Evolutionary conservation across 1,140 invertebrate genomes (phyloP).

Genomic region (Planococcus citri): DNA sequence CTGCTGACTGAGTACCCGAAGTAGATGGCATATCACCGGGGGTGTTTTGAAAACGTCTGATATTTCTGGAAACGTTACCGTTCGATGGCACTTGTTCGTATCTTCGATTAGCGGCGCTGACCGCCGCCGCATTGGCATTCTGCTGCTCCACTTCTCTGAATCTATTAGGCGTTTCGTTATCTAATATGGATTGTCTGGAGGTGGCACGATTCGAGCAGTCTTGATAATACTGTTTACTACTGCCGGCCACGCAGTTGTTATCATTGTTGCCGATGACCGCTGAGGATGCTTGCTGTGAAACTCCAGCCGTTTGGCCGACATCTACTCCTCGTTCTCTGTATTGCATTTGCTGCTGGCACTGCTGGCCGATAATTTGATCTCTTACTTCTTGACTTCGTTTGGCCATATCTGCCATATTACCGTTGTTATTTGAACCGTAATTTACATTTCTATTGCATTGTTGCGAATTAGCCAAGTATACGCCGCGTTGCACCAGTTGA

Average conservation of each 20-base stretch:
- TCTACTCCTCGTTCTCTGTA: conserved; percentile 5
- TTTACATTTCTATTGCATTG: neutral
- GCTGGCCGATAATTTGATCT: neutral
- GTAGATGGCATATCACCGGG: neutral
- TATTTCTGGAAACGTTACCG: neutral
- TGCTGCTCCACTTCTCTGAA: neutral
- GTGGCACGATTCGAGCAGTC: neutral
- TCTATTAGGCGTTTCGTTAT: conserved; percentile 1
- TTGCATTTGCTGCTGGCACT: no score
- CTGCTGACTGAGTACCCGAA: neutral
- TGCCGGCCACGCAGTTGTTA: neutral
- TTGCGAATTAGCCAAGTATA: conserved; percentile 26
- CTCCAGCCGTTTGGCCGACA: conserved; percentile 7
- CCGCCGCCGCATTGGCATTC: neutral
- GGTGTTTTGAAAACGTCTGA: neutral
- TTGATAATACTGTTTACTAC: neutral
- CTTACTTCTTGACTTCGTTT: conserved; percentile 11
- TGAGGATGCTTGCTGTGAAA: neutral
- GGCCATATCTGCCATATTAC: neutral
- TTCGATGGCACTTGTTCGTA: neutral
- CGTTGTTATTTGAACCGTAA: neutral
- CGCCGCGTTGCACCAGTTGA: conserved; percentile 30
- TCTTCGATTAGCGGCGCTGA: neutral
- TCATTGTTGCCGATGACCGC: neutral
- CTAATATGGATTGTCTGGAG: neutral